Base-by-base conservation (phyloP, 2,888 invertebrate genomes). In the Congeria kusceri region DNA sequence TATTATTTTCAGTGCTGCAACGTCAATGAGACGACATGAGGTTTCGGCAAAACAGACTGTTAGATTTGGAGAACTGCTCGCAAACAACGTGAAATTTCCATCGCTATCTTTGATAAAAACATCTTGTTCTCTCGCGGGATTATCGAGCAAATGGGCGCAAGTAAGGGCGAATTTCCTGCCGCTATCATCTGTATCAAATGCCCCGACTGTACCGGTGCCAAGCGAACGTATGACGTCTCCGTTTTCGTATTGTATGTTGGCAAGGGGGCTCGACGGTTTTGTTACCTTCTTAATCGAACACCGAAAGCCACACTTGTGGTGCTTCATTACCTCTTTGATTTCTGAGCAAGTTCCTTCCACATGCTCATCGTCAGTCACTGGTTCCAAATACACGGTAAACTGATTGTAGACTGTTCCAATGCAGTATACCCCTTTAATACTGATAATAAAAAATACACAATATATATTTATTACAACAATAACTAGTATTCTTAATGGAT, bases 121-220 rank as follows among this genome's bases (percentile, higher is more conserved):
- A 25, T 71, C 58, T 25, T 28, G 62, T 4, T 71, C 63, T 13
- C 57, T 23, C 2, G n/a, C 23, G 20, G 39, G 15, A 47, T 58
- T 66, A 9, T 29, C 20, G 7, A 77, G 67, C 2, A 77, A 71
- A 67, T 77, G 77, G 5, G 77, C 77, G 39, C 71, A 71, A 15
- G 77, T 77, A 4, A 77, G 18, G 18, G 49, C 77, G 58, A 63
- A 77, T 25, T 71, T 57, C 5, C 29, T 46, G 4, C 39, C 23
- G 29, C 61, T 23, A n/a, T 62, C 29, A 27, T 47, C 57, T n/a
- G 47, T 32, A 7, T 56, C 66, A 56, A 77, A 77, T 18, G 29
- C 65, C n/a, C 77, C 77, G 9, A 77, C 27, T 13, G 70, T 77
- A 2, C 77, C 77, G n/a, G 53, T 15, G 39, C 39, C 18, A 2